These are phyloP conservation scores for Columbina picui DNA, from an alignment of 2,113 vertebrate species.

Conservation along the genomic window DNA sequence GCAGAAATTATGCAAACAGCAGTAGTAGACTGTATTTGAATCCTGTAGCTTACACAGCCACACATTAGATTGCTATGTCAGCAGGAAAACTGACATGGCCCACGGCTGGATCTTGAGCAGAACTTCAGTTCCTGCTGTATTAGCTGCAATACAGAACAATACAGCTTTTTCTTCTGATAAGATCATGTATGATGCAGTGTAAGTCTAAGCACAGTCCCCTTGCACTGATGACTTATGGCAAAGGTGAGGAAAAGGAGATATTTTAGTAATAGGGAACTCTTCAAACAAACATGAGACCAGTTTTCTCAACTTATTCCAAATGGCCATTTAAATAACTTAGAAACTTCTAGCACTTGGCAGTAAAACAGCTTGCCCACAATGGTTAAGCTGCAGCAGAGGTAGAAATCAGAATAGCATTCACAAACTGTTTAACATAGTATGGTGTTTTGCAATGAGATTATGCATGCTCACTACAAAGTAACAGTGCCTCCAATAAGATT, in stretches of 20 bases:
- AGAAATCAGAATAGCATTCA: not conserved
- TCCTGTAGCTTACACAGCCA: not conserved
- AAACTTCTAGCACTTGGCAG: not conserved
- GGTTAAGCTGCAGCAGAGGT: not conserved
- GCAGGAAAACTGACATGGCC: not conserved
- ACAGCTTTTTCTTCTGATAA: not conserved
- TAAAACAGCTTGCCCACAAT: not conserved
- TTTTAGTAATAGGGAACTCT: not conserved
- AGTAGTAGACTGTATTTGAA: not conserved
- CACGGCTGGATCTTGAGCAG: not conserved
- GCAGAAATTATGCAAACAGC: not conserved
- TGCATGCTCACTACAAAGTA: not conserved
- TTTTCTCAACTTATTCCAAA: not conserved
- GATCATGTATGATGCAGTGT: fast-evolving
- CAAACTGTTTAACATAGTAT: not conserved
- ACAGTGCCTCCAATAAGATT: not conserved
- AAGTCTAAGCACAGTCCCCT: not conserved
- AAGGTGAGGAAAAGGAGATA: not conserved
- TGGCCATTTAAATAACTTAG: not conserved
- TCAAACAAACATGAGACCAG: not conserved
- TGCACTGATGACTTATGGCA: not conserved
- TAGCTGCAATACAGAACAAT: not conserved
- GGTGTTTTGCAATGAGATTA: not conserved
- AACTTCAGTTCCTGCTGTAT: not conserved
- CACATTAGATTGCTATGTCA: not conserved